Evolutionary conservation across 2,113 vertebrate species (phyloP).

Genomic region (Grus americana): DNA sequence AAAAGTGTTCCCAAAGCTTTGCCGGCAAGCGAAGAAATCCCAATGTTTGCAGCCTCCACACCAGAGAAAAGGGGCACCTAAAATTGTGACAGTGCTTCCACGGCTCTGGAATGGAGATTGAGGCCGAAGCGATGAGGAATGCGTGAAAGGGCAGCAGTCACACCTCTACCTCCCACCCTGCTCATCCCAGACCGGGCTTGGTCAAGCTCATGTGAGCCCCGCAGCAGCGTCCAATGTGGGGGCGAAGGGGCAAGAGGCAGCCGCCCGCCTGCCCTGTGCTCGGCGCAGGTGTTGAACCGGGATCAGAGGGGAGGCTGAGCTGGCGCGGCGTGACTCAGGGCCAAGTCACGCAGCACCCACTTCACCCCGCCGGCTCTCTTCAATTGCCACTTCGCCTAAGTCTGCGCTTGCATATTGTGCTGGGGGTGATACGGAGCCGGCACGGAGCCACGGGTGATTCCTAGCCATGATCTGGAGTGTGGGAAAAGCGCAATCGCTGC

Average conservation of each 20-base stretch:
- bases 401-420: not conserved
- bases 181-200: not conserved
- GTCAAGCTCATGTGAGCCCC: fast-evolving
- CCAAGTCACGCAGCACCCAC: not conserved
- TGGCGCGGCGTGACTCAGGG: slow-evolving; percentile 20
- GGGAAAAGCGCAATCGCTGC: slow-evolving; percentile 64
- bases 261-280: not conserved
- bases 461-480: slow-evolving; percentile 48
- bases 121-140: fast-evolving
- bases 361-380: not conserved
- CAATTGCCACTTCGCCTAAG: not conserved
- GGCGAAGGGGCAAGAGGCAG: not conserved
- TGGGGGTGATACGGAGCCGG: slow-evolving; percentile 8
- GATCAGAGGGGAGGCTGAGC: not conserved
- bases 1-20: not conserved
- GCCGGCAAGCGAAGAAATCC: fast-evolving
- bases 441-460: slow-evolving; percentile 39
- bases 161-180: fast-evolving
- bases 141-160: not conserved
- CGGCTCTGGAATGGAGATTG: fast-evolving
- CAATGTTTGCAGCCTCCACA: not conserved
- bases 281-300: not conserved
- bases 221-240: fast-evolving
- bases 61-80: fast-evolving
- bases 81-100: fast-evolving